Evolutionary conservation across 64 coral and sea anemone genomes (phyloP).

Genomic region (Pachyseris speciosa): DNA sequence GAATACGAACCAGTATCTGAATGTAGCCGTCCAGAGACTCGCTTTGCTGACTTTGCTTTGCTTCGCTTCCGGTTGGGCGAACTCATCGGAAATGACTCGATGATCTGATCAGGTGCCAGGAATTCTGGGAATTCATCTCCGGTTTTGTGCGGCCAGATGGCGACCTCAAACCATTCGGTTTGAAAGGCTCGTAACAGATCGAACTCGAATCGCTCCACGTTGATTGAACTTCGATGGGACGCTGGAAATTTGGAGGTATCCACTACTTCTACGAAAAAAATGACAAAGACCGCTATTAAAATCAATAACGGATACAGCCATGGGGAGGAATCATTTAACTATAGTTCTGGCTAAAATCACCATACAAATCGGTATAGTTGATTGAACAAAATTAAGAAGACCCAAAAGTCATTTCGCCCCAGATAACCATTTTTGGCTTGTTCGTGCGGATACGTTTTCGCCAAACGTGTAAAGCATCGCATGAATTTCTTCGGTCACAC

Average conservation of each 20-base stretch:
- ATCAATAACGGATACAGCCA: not conserved
- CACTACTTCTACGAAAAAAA: not conserved
- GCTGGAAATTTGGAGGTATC: not conserved
- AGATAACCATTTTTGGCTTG: too few relatives aligned
- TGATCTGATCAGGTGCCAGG: slow-evolving; percentile 39
- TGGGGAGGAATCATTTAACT: not conserved
- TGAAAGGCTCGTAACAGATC: slow-evolving; percentile 53
- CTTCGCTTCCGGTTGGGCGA: slow-evolving; percentile 4
- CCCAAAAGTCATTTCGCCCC: too few relatives aligned
- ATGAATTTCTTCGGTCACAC: too few relatives aligned
- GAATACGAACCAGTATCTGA: slow-evolving; percentile 6
- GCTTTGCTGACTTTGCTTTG: not conserved
- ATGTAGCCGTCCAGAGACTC: not conserved
- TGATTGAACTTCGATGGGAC: slow-evolving; percentile 2
- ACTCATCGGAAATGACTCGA: not conserved
- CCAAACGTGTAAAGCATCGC: too few relatives aligned
- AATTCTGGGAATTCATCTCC: slow-evolving; percentile 24
- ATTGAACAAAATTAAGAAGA: too few relatives aligned
- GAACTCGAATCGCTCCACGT: not conserved
- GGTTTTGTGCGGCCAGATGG: not conserved
- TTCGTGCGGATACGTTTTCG: too few relatives aligned
- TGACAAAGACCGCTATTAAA: not conserved
- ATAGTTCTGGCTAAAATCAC: not conserved
- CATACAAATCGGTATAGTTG: too few relatives aligned
- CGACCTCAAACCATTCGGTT: slow-evolving; percentile 73